Base-by-base conservation (phyloP, 2,113 vertebrate genomes). In the Caranx ignobilis region DNA sequence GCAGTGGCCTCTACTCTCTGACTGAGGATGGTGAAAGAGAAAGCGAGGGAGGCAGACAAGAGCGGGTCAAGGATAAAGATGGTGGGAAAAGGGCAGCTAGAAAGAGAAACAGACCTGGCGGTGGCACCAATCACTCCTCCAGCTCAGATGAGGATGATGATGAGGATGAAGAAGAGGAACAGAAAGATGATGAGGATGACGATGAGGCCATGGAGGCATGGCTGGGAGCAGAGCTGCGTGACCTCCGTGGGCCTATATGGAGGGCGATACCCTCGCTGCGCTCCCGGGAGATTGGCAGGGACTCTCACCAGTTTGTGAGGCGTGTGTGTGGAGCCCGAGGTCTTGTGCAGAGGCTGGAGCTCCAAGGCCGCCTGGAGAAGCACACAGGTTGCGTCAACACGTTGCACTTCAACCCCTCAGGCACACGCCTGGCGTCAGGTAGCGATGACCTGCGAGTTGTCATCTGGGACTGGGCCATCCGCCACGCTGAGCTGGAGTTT, bases 301-400 rank as follows among this genome's bases (percentile, higher is more conserved):
- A 92, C 48, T 67, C 94, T 0, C 94, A 92, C 0, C 96, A 96
- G 87, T 99, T 99, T 39, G 95, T 96, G 66, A 88, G 93, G 21
- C 95, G 95, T 0, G 97, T 97, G 52, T 98, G 98, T 4, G 98
- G 97, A 0, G 96, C 97, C 2, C 89, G 96, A 11, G 95, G 96
- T 8, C 96, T 98, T 0, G 97, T 99, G 79, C 97, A 98, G 86
- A 92, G 97, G 19, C 95, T 99, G 91, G 93, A 96, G 54, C 95
- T 98, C 6, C 97, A 98, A 92, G 97, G 96, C 0, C 95, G 95
- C 3, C 95, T 99, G 66, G 97, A 99, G 91, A 95, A 95, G 1
- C 98, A 99, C 90, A 93, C 93, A 0, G 98, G 98, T 71, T 99
- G 98, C n/a, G 98, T 99, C 67, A 99, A 99, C 93, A 98, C 97